Evolutionary conservation across 2,797 vertebrate species (phyloP), one percentile per base, ranked within the genome.

Genomic region (Lacerta viridis): DNA sequence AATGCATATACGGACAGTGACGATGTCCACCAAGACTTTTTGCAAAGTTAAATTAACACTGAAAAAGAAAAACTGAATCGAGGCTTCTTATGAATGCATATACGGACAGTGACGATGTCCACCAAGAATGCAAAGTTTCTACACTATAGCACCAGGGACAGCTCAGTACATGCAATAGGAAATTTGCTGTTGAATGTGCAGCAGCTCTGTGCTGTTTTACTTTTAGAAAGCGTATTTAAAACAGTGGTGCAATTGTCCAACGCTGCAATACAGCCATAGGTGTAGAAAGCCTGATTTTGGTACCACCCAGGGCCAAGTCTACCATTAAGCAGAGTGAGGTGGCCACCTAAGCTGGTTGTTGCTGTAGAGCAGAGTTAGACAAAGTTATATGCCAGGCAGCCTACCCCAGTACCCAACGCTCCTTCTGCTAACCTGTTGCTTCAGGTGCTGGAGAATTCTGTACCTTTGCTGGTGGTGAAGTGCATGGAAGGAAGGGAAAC

Each of bases 1-100:
- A 79, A 1, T 72, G 64, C 25, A 46, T 39, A 0, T n/a, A 3
- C 6, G 2, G 11, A 29, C 2, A 77, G 4, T 29, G 29, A 27
- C 20, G 36, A 61, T 59, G 33, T 8, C 25, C 39, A 83, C 7
- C 43, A 36, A 64, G 72, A 36, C n/a, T n/a, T n/a, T n/a, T n/a
- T n/a, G n/a, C n/a, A n/a, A n/a, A n/a, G n/a, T n/a, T 15, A 93
- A 87, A 90, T 91, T 43, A 50, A 3, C 13, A 50, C 15, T 1
- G 89, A 29, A 50, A 13, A 46, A 8, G 20, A 86, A 33, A 85
- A 91, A 92, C 79, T 41, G 55, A 87, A 69, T 0, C 43, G 33
- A 93, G 7, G 84, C 5, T 25, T 7, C 78, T 11, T 5, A 72
- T 89, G 77, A 79, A 1, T 72, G 64, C 25, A 46, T 39, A 0